Conservation (phyloP, 1,140 invertebrate species). For the Telenomus remus region DNA sequence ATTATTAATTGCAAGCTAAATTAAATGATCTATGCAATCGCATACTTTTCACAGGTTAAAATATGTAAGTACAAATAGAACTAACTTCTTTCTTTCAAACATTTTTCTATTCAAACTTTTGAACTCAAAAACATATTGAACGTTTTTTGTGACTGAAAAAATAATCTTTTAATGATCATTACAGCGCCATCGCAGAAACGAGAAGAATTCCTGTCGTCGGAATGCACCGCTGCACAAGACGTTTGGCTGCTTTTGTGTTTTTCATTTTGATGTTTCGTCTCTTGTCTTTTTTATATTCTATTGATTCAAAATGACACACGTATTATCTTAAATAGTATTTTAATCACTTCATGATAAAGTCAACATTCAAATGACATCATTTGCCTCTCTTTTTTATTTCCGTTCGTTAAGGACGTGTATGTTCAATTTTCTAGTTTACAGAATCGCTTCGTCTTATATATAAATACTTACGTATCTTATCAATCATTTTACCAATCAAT, state of each 20-base stretch:
- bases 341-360: conserved; percentile 1
- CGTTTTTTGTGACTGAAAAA: not conserved
- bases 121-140: too few relatives aligned
- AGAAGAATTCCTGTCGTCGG: conserved; percentile 32
- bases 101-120: too few relatives aligned
- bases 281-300: not conserved
- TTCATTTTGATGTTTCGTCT: conserved; percentile 29
- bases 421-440: conserved; percentile 29
- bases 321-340: conserved; percentile 58
- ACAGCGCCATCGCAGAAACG: conserved; percentile 39
- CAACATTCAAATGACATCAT: conserved; percentile 20
- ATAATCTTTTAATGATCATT: conserved; percentile 52
- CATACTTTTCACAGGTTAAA: too few relatives aligned
- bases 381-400: conserved; percentile 26
- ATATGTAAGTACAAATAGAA: too few relatives aligned
- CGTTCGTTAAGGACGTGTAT: not conserved
- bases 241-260: conserved; percentile 41
- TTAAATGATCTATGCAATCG: too few relatives aligned
- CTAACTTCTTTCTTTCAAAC: too few relatives aligned
- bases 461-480: conserved; percentile 14
- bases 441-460: conserved; percentile 54
- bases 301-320: conserved; percentile 43
- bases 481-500: too few relatives aligned
- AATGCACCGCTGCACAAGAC: conserved; percentile 34
- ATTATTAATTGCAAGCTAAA: too few relatives aligned